These are phyloP conservation scores for Passer domesticus DNA, from an alignment of 2,113 vertebrate genomes.

Conservation along the genomic window DNA sequence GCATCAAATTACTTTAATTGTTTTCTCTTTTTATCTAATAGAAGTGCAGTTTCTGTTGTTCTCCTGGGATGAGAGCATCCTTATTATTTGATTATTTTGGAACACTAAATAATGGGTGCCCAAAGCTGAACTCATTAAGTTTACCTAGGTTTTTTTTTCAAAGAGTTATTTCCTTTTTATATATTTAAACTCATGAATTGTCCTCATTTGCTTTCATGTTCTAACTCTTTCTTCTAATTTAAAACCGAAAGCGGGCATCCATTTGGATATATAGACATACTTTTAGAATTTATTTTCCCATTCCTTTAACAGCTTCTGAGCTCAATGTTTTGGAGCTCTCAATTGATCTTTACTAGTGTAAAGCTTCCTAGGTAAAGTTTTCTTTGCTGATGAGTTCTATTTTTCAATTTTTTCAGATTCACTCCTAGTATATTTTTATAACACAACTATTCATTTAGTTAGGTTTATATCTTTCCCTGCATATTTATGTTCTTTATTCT, in stretches of 20 bases:
- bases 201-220: neutral
- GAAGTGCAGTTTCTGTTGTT: neutral
- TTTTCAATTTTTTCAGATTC: neutral
- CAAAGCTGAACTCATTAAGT: neutral
- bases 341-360: neutral
- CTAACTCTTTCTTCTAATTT: neutral
- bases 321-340: neutral
- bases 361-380: neutral
- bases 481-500: neutral
- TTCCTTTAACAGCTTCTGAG: neutral
- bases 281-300: neutral
- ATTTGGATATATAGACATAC: neutral
- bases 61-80: neutral
- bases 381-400: neutral
- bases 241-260: neutral
- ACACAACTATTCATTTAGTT: neutral
- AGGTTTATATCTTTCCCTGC: neutral
- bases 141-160: neutral
- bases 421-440: neutral
- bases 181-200: neutral
- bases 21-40: neutral
- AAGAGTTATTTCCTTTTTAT: neutral
- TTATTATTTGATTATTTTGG: neutral
- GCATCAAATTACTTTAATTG: neutral
- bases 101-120: neutral